Evolutionary conservation across 2,113 vertebrate genomes (phyloP).

Genomic region (Gadus chalcogrammus): DNA sequence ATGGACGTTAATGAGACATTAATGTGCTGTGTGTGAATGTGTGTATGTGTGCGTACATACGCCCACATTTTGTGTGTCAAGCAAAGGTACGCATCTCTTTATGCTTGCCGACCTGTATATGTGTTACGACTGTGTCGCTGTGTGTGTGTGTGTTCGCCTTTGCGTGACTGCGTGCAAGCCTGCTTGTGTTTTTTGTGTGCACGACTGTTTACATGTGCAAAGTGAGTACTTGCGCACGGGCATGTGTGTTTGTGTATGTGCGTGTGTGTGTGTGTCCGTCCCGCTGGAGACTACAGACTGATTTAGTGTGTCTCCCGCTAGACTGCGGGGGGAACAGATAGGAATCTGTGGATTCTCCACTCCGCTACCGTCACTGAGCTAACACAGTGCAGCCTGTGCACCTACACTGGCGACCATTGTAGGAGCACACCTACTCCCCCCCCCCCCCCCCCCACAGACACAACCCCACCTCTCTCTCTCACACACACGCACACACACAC

Average conservation of each 20-base stretch:
- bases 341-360: constrained; percentile 85
- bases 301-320: constrained; percentile 22
- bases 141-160: background rate
- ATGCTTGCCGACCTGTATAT: background rate
- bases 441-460: too few relatives aligned
- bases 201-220: background rate
- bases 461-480: background rate
- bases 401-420: constrained; percentile 7
- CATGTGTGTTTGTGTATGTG: background rate
- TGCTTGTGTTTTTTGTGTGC: background rate
- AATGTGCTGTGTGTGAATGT: background rate
- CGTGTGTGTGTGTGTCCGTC: constrained; percentile 9
- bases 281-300: constrained; percentile 24
- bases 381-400: constrained; percentile 48
- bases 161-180: background rate
- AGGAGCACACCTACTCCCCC: background rate
- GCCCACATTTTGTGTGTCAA: constrained; percentile 10
- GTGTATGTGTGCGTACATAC: background rate
- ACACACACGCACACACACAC: too few relatives aligned
- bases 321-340: constrained; percentile 72
- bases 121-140: background rate
- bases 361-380: constrained; percentile 70
- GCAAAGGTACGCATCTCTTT: background rate
- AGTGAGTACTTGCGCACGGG: background rate
- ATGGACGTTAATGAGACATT: background rate